These are phyloP conservation scores for Camelus bactrianus DNA, from an alignment of 2,113 vertebrate genomes.

Conservation along the genomic window DNA sequence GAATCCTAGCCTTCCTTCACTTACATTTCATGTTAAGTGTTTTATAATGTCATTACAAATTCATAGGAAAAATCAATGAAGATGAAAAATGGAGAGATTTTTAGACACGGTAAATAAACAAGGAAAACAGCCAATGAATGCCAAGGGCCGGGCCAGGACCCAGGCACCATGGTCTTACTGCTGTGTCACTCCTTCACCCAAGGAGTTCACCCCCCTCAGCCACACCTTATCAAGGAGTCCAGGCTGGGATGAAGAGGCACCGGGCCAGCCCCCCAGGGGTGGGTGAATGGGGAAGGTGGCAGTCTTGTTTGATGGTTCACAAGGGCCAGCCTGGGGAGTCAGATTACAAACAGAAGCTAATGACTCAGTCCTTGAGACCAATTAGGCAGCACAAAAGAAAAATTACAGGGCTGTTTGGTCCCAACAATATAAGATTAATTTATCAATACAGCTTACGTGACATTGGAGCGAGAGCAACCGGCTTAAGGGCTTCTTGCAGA, in stretches of 20 bases:
- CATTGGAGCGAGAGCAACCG: conserved; percentile 83
- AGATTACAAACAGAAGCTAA: conserved; percentile 86
- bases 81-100: not conserved
- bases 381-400: conserved; percentile 86
- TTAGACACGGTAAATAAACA: not conserved
- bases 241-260: no score
- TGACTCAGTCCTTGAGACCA: conserved; percentile 85
- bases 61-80: not conserved
- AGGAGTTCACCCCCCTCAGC: not conserved
- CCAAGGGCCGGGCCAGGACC: not conserved
- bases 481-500: conserved; percentile 78
- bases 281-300: rapidly evolving
- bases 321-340: conserved; percentile 76
- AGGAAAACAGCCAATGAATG: not conserved
- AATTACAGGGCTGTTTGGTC: conserved; percentile 86
- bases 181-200: not conserved
- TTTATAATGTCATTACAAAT: not conserved
- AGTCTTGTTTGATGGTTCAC: not conserved
- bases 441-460: conserved; percentile 88
- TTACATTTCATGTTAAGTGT: not conserved
- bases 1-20: not conserved
- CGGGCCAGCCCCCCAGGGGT: rapidly evolving
- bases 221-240: no score
- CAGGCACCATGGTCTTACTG: not conserved
- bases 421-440: conserved; percentile 88